Evolutionary conservation across 2,797 vertebrate species (phyloP).

Genomic region (Hemibagrus guttatus): DNA sequence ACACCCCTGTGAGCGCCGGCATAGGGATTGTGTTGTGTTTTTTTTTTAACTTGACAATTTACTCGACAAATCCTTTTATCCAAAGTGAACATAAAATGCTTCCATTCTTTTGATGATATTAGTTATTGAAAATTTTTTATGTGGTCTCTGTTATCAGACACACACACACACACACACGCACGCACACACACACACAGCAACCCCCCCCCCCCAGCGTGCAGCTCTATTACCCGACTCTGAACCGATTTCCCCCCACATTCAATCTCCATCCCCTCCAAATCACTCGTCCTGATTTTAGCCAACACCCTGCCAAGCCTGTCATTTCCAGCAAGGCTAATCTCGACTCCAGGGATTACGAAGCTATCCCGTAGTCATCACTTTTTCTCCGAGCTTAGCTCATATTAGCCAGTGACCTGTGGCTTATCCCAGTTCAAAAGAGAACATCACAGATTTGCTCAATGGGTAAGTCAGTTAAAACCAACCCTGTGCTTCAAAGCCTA

Average conservation of each 20-base stretch:
- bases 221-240: slow-evolving; percentile 15
- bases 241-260: slow-evolving; percentile 17
- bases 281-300: slow-evolving; percentile 54
- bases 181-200: neutral
- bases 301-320: slow-evolving; percentile 65
- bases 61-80: no score
- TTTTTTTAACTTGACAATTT: neutral
- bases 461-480: slow-evolving; percentile 65
- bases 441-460: slow-evolving; percentile 69
- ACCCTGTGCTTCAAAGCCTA: slow-evolving; percentile 59
- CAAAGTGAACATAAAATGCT: neutral
- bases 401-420: slow-evolving; percentile 76
- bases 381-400: slow-evolving; percentile 72
- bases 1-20: neutral
- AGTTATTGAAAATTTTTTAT: neutral
- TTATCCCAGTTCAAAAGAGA: slow-evolving; percentile 76
- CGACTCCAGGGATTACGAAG: slow-evolving; percentile 73
- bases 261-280: slow-evolving; percentile 57
- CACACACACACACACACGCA: neutral
- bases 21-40: neutral
- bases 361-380: slow-evolving; percentile 79
- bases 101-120: neutral
- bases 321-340: slow-evolving; percentile 76
- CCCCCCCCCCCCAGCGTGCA: slow-evolving; percentile 11
- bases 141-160: neutral